These are phyloP conservation scores for Manis crassicaudata DNA, from an alignment of 2,797 vertebrate species.

Conservation along the genomic window DNA sequence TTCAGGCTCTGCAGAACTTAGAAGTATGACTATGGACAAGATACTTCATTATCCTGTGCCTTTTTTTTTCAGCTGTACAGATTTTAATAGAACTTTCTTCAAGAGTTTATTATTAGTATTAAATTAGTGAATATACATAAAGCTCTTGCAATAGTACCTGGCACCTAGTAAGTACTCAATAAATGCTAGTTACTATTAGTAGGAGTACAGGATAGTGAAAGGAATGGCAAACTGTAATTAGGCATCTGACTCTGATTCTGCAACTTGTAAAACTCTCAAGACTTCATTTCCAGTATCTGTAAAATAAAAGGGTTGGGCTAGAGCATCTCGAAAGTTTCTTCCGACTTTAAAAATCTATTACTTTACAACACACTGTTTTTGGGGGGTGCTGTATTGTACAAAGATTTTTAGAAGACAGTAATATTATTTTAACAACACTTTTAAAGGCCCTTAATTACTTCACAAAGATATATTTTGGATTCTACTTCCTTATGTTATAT, in stretches of 20 bases:
- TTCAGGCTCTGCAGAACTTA: not conserved
- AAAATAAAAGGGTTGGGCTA: not conserved
- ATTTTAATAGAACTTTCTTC: not conserved
- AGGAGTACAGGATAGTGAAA: not conserved
- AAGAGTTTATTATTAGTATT: not conserved
- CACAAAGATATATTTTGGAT: not conserved
- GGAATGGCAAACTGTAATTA: not conserved
- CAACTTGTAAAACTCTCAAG: not conserved
- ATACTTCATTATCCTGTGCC: not conserved
- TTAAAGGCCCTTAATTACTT: not conserved
- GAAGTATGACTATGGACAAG: not conserved
- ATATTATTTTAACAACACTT: not conserved
- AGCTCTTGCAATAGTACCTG: not conserved
- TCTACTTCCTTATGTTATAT: not conserved
- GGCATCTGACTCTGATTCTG: not conserved
- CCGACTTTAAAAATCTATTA: slow-evolving; percentile 14
- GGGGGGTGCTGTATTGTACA: not conserved
- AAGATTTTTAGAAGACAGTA: not conserved
- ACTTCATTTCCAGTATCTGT: not conserved
- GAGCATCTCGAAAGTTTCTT: not conserved
- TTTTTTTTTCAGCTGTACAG: not conserved
- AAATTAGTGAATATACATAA: not conserved
- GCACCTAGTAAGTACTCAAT: not conserved
- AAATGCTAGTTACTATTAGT: not conserved
- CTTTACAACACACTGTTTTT: not conserved